These are phyloP conservation scores for Marronus borbonicus DNA, from an alignment of 2,888 invertebrate genomes.

Conservation along the genomic window DNA sequence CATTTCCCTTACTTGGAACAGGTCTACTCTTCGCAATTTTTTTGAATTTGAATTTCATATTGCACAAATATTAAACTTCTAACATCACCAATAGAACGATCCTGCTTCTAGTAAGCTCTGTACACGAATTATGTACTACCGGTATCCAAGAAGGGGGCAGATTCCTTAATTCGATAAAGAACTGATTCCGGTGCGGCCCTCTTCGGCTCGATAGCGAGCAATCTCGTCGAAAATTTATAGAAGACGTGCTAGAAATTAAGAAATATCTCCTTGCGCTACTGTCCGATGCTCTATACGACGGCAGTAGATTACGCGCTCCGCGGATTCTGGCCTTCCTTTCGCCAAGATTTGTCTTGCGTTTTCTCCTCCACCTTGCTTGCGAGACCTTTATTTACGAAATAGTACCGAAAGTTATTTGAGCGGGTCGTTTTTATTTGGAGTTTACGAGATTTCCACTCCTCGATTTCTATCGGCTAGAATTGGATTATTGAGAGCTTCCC, in stretches of 20 bases:
- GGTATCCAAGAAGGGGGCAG: background rate
- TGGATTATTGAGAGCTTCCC: background rate
- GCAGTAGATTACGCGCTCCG: slow-evolving; percentile 2
- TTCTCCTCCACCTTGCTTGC: slow-evolving; percentile 2
- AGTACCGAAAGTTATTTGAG: slow-evolving; percentile 7
- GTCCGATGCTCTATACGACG: background rate
- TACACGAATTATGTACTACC: background rate
- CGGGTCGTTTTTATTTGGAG: slow-evolving; percentile 27
- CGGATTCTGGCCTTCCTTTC: slow-evolving; percentile 4
- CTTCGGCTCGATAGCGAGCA: slow-evolving; percentile 16
- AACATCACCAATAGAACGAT: too few relatives aligned
- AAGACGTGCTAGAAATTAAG: slow-evolving; percentile 40
- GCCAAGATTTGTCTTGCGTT: slow-evolving; percentile 24
- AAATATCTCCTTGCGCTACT: slow-evolving; percentile 35
- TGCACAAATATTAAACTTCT: too few relatives aligned
- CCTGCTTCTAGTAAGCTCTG: background rate
- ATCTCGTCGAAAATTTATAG: slow-evolving; percentile 44
- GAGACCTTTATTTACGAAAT: background rate
- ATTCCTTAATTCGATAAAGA: slow-evolving; percentile 35
- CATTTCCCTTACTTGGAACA: too few relatives aligned
- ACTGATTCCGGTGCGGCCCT: slow-evolving; percentile 31
- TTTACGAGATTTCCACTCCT: slow-evolving; percentile 27
- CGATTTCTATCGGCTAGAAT: background rate
- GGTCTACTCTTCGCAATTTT: too few relatives aligned
- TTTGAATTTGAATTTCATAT: too few relatives aligned